phyloP scores from a whole-genome alignment of 2,797 vertebrate species.

The Caiman crocodilus region DNA sequence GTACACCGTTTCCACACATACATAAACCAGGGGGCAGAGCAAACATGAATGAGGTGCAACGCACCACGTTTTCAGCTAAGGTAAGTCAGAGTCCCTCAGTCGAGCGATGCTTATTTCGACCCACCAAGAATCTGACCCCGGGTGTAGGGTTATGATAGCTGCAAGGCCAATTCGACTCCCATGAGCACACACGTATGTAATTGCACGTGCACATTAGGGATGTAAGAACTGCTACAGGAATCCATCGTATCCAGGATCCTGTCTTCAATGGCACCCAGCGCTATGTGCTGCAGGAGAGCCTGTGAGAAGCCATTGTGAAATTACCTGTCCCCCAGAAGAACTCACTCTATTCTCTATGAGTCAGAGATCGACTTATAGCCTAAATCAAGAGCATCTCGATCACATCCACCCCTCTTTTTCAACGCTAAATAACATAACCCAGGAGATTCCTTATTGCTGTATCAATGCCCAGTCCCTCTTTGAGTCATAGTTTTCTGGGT shows the following conservation, averaged over 20 bases:
- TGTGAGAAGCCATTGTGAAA: accelerated
- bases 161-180: not conserved
- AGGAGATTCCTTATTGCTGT: not conserved
- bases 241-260: not conserved
- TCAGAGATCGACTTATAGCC: not conserved
- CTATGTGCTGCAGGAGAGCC: not conserved
- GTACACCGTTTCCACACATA: not conserved
- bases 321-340: not conserved
- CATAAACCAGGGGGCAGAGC: not conserved
- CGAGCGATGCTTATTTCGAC: not conserved
- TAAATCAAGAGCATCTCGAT: not conserved
- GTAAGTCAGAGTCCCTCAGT: not conserved
- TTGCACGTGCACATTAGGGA: not conserved
- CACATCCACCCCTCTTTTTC: not conserved
- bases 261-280: accelerated
- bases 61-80: not conserved
- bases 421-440: not conserved
- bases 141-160: accelerated
- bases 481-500: not conserved
- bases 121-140: not conserved
- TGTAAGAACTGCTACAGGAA: not conserved
- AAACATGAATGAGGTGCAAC: not conserved
- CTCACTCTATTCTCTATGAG: not conserved
- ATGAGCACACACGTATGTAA: not conserved
- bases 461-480: not conserved